Base-by-base conservation (phyloP, 2,797 vertebrate species). In the Rhinichthys osculus region DNA sequence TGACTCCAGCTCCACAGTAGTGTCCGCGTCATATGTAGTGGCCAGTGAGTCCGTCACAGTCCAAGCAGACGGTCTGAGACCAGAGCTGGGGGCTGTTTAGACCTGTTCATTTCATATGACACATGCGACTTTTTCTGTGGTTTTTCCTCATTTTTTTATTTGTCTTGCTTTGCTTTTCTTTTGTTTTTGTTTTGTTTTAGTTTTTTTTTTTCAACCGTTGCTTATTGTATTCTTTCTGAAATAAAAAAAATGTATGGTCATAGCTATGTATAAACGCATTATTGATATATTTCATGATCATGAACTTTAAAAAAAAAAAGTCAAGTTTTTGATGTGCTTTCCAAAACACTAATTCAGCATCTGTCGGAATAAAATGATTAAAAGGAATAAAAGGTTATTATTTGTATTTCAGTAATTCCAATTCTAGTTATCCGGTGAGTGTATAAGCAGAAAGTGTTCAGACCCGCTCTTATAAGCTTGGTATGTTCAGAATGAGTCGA, bases 1-100 rank as follows among this genome's bases (percentile, higher is more conserved):
- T 92, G 94, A 94, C 92, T 94, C 93, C 30, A 92, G 93, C 89
- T 91, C 92, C 88, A 85, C 92, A 7, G 92, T 87, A 1, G 93
- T 94, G 81, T 93, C 94, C 38, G 95, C 95, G 44, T 93, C 94
- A 89, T 95, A 96, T 92, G 91, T 95, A 91, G 95, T 94, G 93
- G 95, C 95, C 78, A 88, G 92, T 86, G 95, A 95, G 91, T 95
- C 93, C 73, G 92, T 96, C 92, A 95, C 94, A 71, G 95, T 95
- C 91, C 92, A 92, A 89, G 94, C 90, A 90, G 91, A 94, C 92
- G 91, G 91, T 94, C 90, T 91, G 86, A 91, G 92, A 91, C 80
- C 82, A 86, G 88, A 92, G 90, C 92, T 91, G 87, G 91, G 92
- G 72, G 90, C 74, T 86, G 90, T 89, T 88, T 91, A 90, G 87